Evolutionary conservation across 2,888 invertebrate species (phyloP).

Genomic region (Endomychus coccineus): DNA sequence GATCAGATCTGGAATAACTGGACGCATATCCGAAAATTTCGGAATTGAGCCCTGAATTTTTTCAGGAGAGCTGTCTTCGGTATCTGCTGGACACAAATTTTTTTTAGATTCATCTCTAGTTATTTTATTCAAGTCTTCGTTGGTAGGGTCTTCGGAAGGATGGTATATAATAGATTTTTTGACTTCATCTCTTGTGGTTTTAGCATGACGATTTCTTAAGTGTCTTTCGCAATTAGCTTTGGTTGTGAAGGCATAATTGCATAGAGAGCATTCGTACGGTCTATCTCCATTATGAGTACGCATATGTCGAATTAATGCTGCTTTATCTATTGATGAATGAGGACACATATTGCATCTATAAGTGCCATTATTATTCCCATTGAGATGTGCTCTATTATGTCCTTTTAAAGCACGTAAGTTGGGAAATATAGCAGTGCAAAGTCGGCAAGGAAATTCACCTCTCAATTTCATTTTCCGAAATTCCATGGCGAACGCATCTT

Average conservation of each 20-base stretch:
- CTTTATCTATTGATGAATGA: conserved; percentile 83
- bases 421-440: conserved; percentile 83
- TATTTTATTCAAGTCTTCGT: conserved; percentile 59
- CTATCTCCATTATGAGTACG: conserved; percentile 92
- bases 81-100: conserved; percentile 17
- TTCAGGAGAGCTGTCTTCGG: conserved; percentile 26
- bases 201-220: conserved; percentile 83
- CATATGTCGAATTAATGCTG: conserved; percentile 85
- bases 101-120: conserved; percentile 50
- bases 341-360: conserved; percentile 92
- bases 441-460: conserved; percentile 82
- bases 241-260: conserved; percentile 93
- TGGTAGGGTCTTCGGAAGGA: conserved; percentile 76
- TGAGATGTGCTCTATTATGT: conserved; percentile 79
- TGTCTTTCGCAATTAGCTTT: conserved; percentile 97
- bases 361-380: conserved; percentile 65
- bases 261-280: conserved; percentile 90
- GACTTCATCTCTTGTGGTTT: conserved; percentile 79
- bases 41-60: conserved; percentile 35
- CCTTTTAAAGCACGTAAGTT: conserved; percentile 86
- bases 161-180: conserved; percentile 83
- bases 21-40: conserved; percentile 26
- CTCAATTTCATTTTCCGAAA: conserved; percentile 84
- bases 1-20: conserved; percentile 17
- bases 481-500: conserved; percentile 76